Conservation (phyloP, 2,113 vertebrate species). For the Desmodus rotundus region DNA sequence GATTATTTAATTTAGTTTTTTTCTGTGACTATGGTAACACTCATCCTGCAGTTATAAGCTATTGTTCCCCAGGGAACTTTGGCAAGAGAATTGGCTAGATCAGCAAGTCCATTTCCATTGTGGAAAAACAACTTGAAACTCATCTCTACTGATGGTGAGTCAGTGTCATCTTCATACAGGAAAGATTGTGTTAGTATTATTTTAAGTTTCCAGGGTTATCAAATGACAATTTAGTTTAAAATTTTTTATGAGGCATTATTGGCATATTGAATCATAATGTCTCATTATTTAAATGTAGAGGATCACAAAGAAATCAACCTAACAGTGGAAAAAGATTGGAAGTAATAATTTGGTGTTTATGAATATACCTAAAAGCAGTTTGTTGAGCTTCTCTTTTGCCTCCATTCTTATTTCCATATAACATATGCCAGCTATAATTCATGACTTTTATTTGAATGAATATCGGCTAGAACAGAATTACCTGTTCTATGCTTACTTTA, state of each 20-base stretch:
- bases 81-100: neutral
- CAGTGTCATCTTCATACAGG: neutral
- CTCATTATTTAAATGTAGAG: neutral
- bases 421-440: neutral
- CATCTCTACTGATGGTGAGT: conserved; percentile 33
- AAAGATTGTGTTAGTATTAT: neutral
- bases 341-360: neutral
- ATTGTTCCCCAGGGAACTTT: conserved; percentile 14
- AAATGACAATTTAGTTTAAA: conserved; percentile 5
- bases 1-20: conserved; percentile 34
- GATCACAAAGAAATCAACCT: neutral
- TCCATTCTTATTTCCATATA: neutral
- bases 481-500: neutral
- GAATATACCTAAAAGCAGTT: conserved; percentile 2
- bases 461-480: neutral
- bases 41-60: conserved; percentile 39
- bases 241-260: neutral
- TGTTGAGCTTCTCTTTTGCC: neutral
- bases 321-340: neutral
- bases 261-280: neutral
- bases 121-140: conserved; percentile 24
- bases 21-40: conserved; percentile 29
- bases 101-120: neutral
- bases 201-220: neutral
- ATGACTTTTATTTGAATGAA: conserved; percentile 6